Evolutionary conservation across 2,113 vertebrate genomes (phyloP), one percentile per base, ranked within the genome.

Genomic region (Genyomyrus donnyi): DNA sequence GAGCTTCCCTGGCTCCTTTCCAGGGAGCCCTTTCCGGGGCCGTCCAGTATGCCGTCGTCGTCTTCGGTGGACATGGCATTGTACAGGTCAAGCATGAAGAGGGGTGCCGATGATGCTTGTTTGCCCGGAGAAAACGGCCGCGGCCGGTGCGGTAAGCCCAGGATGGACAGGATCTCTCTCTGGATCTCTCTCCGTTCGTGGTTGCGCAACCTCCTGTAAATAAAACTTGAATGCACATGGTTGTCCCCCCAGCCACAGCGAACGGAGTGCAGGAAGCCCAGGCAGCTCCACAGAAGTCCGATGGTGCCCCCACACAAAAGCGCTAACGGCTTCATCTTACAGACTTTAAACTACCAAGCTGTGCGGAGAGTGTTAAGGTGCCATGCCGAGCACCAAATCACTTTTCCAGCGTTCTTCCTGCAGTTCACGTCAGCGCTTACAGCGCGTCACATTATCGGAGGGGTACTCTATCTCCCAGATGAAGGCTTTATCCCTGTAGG

Each of bases 71-170:
- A 94, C 98, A 99, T 99, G 90, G 98, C 98, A 93, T 99, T 99
- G 95, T 99, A 99, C 27, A 99, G 97, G 96, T 99, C 97, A 94
- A 99, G 96, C 98, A 99, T 99, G 94, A 99, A 99, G n/a, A 99
- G 97, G 58, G 98, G 98, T 50, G 98, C 98, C 42, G 98, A 99
- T 88, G 98, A 97, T 50, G 97, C 97, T 94, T 99, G 98, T 53
- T 99, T 99, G 90, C 98, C 97, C 92, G 98, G 97, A 93, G 98
- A 98, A 94, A 99, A 98, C 88, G 98, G 98, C 95, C 98, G 97
- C 92, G 98, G 98, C 91, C 98, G 98, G 94, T 99, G 98, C 91
- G 98, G 98, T 90, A 99, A 94, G 88, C 98, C 98, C 95, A 99
- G 95, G 93, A 99, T 99, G 94, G 98, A 99, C 91, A 99, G 98